Evolutionary conservation across 2,888 invertebrate genomes (phyloP), one percentile per base, ranked within the genome.

Genomic region (Caenorhabditis imperialis): DNA sequence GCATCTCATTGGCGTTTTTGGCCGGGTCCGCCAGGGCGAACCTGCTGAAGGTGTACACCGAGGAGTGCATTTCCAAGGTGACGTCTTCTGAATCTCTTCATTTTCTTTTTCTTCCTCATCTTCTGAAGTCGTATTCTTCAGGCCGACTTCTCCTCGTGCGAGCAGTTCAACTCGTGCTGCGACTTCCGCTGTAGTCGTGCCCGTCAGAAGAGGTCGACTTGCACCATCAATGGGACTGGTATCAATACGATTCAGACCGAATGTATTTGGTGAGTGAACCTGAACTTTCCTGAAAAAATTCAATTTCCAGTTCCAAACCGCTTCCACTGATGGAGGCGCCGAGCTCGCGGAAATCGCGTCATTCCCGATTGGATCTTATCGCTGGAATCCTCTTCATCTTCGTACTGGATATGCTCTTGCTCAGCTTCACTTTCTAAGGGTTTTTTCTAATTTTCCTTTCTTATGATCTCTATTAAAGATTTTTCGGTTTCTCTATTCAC

Each of bases 311-410:
- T 14, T 51, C 67, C 6, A 67, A 50, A 27, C 57, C 67, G 2
- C 5, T 67, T 5, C 67, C 50, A 30, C 57, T 48, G 6, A 55
- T 51, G 22, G 67, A 74, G 6, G 45, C 57, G 0, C 40, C 73
- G 0, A 23, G 50, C 37, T 45, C 47, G 1, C 33, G 57, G 35
- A 61, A 57, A 40, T 14, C 69, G 1, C 23, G 48, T 16, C 69
- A 69, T 25, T 75, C 75, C 1, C 38, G 75, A 54, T 38, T 75
- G 1, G 75, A 75, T 22, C 55, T 75, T 5, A 75, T 75, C 20
- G 75, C 75, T 4, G 75, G 75, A 16, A 63, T 75, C 30, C 54
- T 75, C 1, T 75, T 75, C 37, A 53, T 75, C 23, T 75, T 75
- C 14, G 75, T 75, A 5, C 44, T 75, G 1, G 75, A 75, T 23